Base-by-base conservation (phyloP, 1,140 invertebrate genomes). In the Brachionus asplanchnoidis region DNA sequence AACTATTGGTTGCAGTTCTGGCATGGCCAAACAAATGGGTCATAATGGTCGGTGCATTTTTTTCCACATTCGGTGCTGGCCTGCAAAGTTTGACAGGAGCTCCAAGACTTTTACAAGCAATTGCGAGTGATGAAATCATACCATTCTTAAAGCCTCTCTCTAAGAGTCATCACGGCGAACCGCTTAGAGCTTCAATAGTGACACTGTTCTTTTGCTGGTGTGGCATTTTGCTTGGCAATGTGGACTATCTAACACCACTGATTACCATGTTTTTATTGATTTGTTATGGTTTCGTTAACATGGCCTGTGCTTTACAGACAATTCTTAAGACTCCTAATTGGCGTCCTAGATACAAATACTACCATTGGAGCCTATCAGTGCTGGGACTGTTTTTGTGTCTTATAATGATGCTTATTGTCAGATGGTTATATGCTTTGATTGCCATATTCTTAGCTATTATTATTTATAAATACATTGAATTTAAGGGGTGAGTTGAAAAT, bases 391-490 rank as follows among this genome's bases (percentile, higher is more conserved):
- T 93, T 0, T 91, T 99, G 8, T 99, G 97, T 89, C 94, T 99
- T 87, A 94, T 95, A 6, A 95, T 99, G 84, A 99, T 99, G 98
- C 99, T 99, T 89, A 98, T 99, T 93, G 96, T 95, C 2, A 97
- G 95, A 78, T 99, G 97, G 97, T 97, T 97, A 88, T 98, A 98
- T 88, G 97, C 98, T 2, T 91, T 99, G 3, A 89, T 97, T 28
- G 97, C 97, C 36, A 97, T 99, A 92, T 94, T 93, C 50, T 94
- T 99, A 92, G 98, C 97, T 56, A 94, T 94, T 14, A 91, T 94
- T 60, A 97, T 99, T 87, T 99, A 99, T 91, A 99, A 99, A 90
- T 99, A 99, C 90, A 99, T 99, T 88, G 97, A 99, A 92, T 99
- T 98, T 88, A 93, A 95, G 87, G 97, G 97, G 95, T 96, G 20